phyloP scores from a whole-genome alignment of 2,113 vertebrate species.

The Neopipo cinnamomea region DNA sequence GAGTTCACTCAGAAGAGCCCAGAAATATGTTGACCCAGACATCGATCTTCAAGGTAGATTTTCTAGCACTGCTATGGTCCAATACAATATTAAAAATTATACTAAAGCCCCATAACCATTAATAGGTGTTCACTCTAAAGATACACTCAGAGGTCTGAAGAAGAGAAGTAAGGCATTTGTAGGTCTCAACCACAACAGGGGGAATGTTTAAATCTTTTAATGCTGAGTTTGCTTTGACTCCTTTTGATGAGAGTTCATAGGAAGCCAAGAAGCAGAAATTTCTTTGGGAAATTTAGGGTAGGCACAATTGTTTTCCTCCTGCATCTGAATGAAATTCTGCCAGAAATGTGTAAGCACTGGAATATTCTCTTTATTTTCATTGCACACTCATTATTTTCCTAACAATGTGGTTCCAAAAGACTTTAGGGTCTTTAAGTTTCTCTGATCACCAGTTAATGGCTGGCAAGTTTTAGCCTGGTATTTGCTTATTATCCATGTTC shows the following conservation, averaged over 20 bases:
- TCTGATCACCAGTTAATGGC: neutral
- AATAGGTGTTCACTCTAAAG: neutral
- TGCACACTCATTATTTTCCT: slow-evolving; percentile 47
- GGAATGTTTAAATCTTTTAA: slow-evolving; percentile 34
- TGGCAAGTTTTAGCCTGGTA: neutral
- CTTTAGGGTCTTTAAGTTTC: neutral
- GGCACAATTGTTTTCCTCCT: slow-evolving; percentile 39
- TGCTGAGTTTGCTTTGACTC: neutral
- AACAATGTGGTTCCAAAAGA: neutral
- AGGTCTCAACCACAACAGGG: neutral
- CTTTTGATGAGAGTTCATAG: neutral
- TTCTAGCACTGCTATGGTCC: neutral
- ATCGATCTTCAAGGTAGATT: neutral
- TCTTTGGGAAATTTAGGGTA: slow-evolving; percentile 31
- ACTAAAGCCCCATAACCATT: neutral
- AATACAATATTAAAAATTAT: neutral
- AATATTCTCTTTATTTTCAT: slow-evolving; percentile 46
- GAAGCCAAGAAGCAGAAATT: neutral
- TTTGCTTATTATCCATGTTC: neutral
- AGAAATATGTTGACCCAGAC: neutral
- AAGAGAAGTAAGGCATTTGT: neutral
- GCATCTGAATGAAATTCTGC: slow-evolving; percentile 37
- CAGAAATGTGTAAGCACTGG: slow-evolving; percentile 12
- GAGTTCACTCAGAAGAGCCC: neutral
- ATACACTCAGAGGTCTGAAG: neutral